These are phyloP conservation scores for Drosophila pallidifrons DNA, from an alignment of 1,140 invertebrate species.

Conservation along the genomic window DNA sequence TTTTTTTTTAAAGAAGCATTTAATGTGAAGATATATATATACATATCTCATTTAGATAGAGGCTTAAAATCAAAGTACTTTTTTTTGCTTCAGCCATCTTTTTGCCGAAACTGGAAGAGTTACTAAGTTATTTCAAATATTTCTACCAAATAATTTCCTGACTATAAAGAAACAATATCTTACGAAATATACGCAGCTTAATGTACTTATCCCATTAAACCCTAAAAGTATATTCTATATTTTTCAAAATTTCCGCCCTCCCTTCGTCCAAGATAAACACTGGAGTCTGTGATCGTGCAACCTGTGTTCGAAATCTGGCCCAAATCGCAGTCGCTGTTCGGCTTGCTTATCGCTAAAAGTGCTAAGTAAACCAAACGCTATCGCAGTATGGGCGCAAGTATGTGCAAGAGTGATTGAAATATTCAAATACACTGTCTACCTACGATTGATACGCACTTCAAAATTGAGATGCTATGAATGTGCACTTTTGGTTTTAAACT, in stretches of 20 bases:
- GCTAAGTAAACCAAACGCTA: slow-evolving; percentile 60
- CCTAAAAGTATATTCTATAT: slow-evolving; percentile 67
- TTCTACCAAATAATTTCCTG: too few species aligned
- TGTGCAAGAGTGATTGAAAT: background rate
- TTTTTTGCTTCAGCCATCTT: too few species aligned
- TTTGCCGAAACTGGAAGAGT: too few species aligned
- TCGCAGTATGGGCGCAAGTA: background rate
- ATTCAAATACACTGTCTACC: slow-evolving; percentile 23
- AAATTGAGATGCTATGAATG: background rate
- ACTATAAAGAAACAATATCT: too few species aligned
- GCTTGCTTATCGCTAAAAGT: slow-evolving; percentile 65
- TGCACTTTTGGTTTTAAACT: too few species aligned
- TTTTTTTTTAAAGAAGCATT: too few species aligned
- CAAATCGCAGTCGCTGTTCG: slow-evolving; percentile 61
- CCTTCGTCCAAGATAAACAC: background rate
- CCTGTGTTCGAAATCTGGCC: slow-evolving; percentile 56
- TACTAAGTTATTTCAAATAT: too few species aligned
- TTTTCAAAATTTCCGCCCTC: background rate
- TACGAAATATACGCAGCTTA: background rate
- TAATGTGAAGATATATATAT: too few species aligned
- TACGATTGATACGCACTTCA: slow-evolving; percentile 3
- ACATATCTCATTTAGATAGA: too few species aligned
- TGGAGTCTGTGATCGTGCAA: slow-evolving; percentile 9
- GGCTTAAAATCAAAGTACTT: too few species aligned
- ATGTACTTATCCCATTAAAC: background rate